These are phyloP conservation scores for Mamestra brassicae DNA, from an alignment of 2,888 invertebrate species.

Conservation along the genomic window DNA sequence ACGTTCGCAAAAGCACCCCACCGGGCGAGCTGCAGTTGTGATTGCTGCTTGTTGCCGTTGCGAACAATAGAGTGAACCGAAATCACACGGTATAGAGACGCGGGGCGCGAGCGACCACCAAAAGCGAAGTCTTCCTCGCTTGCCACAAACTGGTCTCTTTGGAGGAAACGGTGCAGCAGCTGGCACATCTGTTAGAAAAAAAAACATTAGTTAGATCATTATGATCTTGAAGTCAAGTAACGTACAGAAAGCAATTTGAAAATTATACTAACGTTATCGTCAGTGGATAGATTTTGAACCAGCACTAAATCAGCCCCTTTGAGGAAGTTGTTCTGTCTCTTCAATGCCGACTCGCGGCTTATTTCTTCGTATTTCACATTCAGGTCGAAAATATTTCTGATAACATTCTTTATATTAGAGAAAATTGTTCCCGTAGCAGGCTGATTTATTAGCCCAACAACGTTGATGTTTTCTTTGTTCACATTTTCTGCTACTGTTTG, in stretches of 20 bases:
- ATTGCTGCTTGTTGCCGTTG: slow-evolving; percentile 35
- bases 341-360: slow-evolving; percentile 13
- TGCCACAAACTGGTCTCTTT: slow-evolving; percentile 56
- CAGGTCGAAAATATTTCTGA: slow-evolving; percentile 40
- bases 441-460: slow-evolving; percentile 56
- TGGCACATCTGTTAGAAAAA: slow-evolving; percentile 51
- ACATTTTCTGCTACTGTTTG: slow-evolving; percentile 72
- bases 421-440: slow-evolving; percentile 41
- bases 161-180: slow-evolving; percentile 48
- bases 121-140: slow-evolving; percentile 47
- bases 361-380: slow-evolving; percentile 57
- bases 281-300: slow-evolving; percentile 60
- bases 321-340: slow-evolving; percentile 28
- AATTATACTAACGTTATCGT: slow-evolving; percentile 56
- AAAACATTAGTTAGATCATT: background rate
- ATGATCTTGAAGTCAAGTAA: background rate
- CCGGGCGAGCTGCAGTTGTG: slow-evolving; percentile 57
- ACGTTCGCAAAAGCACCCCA: slow-evolving; percentile 48
- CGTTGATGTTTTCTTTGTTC: slow-evolving; percentile 58
- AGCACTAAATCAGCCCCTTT: slow-evolving; percentile 59
- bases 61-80: slow-evolving; percentile 37
- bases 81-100: slow-evolving; percentile 57
- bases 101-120: slow-evolving; percentile 12
- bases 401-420: slow-evolving; percentile 47
- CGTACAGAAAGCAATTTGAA: background rate